phyloP scores from a whole-genome alignment of 1,140 invertebrate genomes.

The Diorhabda elongata region DNA sequence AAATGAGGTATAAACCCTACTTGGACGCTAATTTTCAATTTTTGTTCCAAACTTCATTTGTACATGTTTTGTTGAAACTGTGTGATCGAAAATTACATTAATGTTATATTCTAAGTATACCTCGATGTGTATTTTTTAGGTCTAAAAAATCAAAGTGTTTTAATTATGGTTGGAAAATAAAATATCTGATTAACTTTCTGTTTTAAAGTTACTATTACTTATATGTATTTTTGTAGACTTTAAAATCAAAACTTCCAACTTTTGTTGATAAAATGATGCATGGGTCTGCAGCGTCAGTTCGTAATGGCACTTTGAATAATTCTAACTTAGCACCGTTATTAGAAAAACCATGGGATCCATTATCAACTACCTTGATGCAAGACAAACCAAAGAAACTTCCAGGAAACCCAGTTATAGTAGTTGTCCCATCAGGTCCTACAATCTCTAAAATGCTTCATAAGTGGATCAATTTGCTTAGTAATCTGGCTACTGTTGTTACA shows the following conservation, averaged over 20 bases:
- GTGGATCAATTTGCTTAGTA: slow-evolving; percentile 66
- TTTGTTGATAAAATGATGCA: slow-evolving; percentile 73
- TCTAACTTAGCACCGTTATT: slow-evolving; percentile 60
- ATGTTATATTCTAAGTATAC: no score
- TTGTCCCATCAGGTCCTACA: slow-evolving; percentile 60
- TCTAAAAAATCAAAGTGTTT: no score
- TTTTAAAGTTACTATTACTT: no score
- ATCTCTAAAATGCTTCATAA: slow-evolving; percentile 59
- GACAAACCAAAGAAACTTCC: slow-evolving; percentile 59
- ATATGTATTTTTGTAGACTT: slow-evolving; percentile 52
- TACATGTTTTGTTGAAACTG: no score
- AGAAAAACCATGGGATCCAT: slow-evolving; percentile 76
- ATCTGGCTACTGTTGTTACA: slow-evolving; percentile 66
- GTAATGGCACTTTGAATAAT: slow-evolving; percentile 48
- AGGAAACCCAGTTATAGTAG: slow-evolving; percentile 67
- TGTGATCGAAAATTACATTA: no score
- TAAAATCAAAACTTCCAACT: slow-evolving; percentile 71
- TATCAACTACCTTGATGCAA: slow-evolving; percentile 41
- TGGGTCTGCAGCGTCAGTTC: slow-evolving; percentile 49
- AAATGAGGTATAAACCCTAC: no score
- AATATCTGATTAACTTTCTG: no score
- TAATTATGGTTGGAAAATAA: no score
- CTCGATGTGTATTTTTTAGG: no score
- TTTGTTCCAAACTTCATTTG: no score
- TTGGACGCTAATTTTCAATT: no score